Evolutionary conservation across 2,888 invertebrate genomes (phyloP).

Genomic region (Eristalis pertinax): DNA sequence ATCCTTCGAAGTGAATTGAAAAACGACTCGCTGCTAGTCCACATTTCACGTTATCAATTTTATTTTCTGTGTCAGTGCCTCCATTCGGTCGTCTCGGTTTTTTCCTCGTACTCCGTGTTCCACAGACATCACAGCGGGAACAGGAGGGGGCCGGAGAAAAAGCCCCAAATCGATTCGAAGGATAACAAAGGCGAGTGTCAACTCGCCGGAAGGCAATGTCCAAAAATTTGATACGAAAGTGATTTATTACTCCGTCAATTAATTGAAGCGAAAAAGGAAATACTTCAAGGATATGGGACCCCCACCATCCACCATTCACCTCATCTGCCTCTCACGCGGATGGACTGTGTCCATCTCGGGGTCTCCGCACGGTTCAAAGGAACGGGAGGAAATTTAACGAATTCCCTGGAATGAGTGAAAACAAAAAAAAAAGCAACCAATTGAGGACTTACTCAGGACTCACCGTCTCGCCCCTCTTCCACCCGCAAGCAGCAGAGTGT

Average conservation of each 20-base stretch:
- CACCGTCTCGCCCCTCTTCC: background rate
- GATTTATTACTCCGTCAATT: slow-evolving; percentile 70
- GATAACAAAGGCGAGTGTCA: slow-evolving; percentile 67
- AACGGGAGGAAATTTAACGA: slow-evolving; percentile 28
- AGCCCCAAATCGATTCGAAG: slow-evolving; percentile 54
- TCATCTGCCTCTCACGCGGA: background rate
- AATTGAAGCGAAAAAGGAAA: slow-evolving; percentile 56
- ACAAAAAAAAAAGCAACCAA: background rate
- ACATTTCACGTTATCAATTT: slow-evolving; percentile 66
- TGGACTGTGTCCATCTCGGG: background rate
- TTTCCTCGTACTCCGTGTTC: background rate
- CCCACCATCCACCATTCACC: background rate
- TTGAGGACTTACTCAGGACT: slow-evolving; percentile 2
- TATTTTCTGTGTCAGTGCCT: slow-evolving; percentile 46
- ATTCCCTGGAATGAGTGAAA: slow-evolving; percentile 7
- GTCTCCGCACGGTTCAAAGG: background rate
- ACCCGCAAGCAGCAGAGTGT: background rate
- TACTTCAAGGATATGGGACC: slow-evolving; percentile 45
- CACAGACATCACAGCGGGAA: background rate
- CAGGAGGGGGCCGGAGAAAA: background rate
- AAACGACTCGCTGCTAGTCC: slow-evolving; percentile 54
- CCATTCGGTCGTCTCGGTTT: background rate
- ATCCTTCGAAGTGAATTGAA: slow-evolving; percentile 44
- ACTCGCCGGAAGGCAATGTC: slow-evolving; percentile 63
- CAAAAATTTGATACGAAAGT: slow-evolving; percentile 70